phyloP scores from a whole-genome alignment of 2,113 vertebrate species.

The Poecilia latipinna region DNA sequence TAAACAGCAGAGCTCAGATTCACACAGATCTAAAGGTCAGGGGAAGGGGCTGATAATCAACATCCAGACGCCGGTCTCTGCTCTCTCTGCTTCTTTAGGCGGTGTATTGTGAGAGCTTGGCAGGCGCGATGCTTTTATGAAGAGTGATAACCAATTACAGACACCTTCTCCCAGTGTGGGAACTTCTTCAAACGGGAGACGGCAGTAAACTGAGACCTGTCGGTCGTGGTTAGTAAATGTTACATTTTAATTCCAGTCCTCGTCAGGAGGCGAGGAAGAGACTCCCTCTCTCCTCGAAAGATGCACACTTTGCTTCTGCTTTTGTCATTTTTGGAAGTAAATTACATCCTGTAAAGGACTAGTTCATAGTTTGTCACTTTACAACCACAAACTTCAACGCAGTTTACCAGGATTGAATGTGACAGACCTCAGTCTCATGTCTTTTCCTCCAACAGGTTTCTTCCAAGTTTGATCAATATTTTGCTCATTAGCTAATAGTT shows the following conservation, averaged over 20 bases:
- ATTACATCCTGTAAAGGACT: neutral
- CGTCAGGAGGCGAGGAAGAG: constrained; percentile 33
- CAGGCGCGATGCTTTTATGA: constrained; percentile 18
- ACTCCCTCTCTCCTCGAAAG: constrained; percentile 1
- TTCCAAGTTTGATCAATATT: neutral
- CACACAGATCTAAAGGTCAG: constrained; percentile 60
- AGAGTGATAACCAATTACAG: constrained; percentile 47
- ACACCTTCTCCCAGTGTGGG: constrained; percentile 1
- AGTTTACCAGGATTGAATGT: too few relatives aligned
- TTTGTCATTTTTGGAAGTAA: constrained; percentile 13
- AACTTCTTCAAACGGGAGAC: constrained; percentile 23
- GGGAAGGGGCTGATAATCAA: constrained; percentile 49
- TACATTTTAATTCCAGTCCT: constrained; percentile 26
- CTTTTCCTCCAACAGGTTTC: neutral
- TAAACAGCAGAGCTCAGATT: constrained; percentile 61
- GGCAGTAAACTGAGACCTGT: constrained; percentile 51
- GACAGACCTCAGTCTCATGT: neutral
- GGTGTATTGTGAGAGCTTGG: neutral
- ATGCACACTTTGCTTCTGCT: constrained; percentile 3
- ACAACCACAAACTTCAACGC: neutral
- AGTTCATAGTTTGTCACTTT: neutral
- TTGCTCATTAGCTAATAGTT: neutral
- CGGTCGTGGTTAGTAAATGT: constrained; percentile 17
- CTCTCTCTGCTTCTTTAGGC: neutral
- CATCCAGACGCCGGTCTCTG: constrained; percentile 19